Base-by-base conservation (phyloP, 23 tunicate genomes). In the Botrylloides violaceus region DNA sequence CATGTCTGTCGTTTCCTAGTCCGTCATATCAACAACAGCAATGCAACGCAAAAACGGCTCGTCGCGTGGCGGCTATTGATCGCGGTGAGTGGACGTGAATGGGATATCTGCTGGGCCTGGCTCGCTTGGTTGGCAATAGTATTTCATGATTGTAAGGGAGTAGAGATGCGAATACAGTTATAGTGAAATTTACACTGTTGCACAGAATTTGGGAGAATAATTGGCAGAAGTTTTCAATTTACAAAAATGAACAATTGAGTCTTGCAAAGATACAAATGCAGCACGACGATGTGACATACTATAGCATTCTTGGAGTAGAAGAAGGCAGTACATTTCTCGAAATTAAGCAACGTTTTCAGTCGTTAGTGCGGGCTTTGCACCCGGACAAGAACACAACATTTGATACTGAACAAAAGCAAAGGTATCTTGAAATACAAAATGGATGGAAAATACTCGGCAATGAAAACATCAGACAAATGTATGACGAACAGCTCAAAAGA, bases 371-470 rank as follows among this genome's bases (percentile, higher is more conserved):
- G n/a, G 25, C 24, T 9, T 68, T 37, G 22, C 74, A 68, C 28
- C 74, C 74, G 4, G 74, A 68, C 57, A 68, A 68, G 37, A 39
- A 68, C 7, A 19, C 56, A 19, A 22, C 26, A 6, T 32, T 18
- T 9, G 20, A 23, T 23, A 30, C 36, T 68, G 5, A 24, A n/a
- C 26, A 37, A 4, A 37, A 43, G 28, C 0, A 43, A 4, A 32
- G 28, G 1, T 68, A 32, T 2, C 74, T 32, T 37, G 49, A 37
- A 37, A 23, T 68, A 1, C 74, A 68, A 37, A 68, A 35, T 68
- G 74, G 56, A 22, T 68, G 74, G 74, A 68, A 43, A 68, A 68
- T 43, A 1, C 58, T 68, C 32, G 37, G 74, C 28, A 43, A 68
- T 68, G 57, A 68, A 68, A n/a, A 24, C 5, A 19, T 22, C 24